Evolutionary conservation across 2,113 vertebrate genomes (phyloP), one percentile per base, ranked within the genome.

Genomic region (Anoplopoma fimbria): DNA sequence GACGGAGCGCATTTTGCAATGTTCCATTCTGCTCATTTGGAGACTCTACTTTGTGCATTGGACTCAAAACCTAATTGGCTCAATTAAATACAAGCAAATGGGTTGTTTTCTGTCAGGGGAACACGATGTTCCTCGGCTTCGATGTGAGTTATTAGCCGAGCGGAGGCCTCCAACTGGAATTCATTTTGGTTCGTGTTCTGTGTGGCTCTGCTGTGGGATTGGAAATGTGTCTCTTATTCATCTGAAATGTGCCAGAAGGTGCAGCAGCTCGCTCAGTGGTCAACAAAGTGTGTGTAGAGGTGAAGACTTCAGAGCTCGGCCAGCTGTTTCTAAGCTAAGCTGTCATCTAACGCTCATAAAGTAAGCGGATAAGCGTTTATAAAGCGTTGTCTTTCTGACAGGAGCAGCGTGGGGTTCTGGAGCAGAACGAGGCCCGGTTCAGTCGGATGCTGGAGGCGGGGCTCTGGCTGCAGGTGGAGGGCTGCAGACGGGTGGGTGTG

Each of bases 391-490:
- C 55, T n/a, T 38, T 87, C 45, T 87, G 45, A 29, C 87, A 98
- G 98, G 93, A 94, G 88, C 94, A 96, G 58, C 88, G 90, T 74
- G 80, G 23, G 1, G 91, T 67, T 45, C 82, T 97, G 81, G 92
- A 96, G 60, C 91, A 79, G 63, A 97, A 95, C 57, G 88, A 94
- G 33, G 92, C 92, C 2, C 89, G 83, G 38, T 92, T 97, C 13
- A 87, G 92, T 81, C 93, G 95, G 87, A 91, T 93, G 64, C 88
- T 97, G 87, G 95, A 94, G 82, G 91, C 94, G 65, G 96, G 97
- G 21, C 94, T 89, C 53, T 88, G 93, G 73, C 87, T 98, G 87
- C 89, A 92, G 70, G 62, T 33, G 6, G 91, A 93, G 61, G 93
- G 85, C 82, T 95, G 93, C 62, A 82, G 88, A 3, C 95, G 93